phyloP scores from a whole-genome alignment of 2,113 vertebrate genomes.

The Indicator indicator region DNA sequence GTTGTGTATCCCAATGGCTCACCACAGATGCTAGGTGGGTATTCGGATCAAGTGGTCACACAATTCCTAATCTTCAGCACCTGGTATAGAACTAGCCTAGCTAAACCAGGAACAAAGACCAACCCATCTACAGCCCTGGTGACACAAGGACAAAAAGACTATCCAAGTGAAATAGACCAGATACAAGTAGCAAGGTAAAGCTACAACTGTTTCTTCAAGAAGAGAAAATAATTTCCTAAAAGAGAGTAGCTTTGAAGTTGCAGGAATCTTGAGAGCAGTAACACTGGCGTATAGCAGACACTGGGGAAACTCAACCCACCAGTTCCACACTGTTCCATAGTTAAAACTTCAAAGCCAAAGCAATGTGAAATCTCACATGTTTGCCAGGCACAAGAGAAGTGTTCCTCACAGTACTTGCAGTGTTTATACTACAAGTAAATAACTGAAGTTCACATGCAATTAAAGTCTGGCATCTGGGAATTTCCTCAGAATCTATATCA shows the following conservation, averaged over 20 bases:
- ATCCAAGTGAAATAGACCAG: neutral
- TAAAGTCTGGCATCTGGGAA: neutral
- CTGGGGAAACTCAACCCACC: neutral
- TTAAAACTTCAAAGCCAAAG: neutral
- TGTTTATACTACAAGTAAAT: neutral
- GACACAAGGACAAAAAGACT: neutral
- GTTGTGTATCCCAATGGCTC: neutral
- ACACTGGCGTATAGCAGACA: neutral
- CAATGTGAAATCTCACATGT: neutral
- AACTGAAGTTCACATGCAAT: neutral
- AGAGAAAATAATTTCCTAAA: neutral
- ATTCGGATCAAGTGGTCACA: neutral
- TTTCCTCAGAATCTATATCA: neutral
- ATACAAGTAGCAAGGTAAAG: constrained; percentile 33
- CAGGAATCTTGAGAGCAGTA: neutral
- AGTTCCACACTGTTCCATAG: neutral
- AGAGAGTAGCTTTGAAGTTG: neutral
- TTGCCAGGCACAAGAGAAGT: neutral
- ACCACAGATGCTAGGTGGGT: neutral
- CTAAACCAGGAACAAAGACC: neutral
- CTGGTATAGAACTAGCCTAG: neutral
- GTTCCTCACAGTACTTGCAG: neutral
- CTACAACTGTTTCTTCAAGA: neutral
- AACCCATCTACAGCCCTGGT: neutral
- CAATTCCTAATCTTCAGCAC: neutral